Percentiles rank a stretch among this genome's conserved stretches.
These are phyloP conservation scores for Centrocercus urophasianus DNA, from an alignment of 2,113 vertebrate genomes.

Conservation along the genomic window DNA sequence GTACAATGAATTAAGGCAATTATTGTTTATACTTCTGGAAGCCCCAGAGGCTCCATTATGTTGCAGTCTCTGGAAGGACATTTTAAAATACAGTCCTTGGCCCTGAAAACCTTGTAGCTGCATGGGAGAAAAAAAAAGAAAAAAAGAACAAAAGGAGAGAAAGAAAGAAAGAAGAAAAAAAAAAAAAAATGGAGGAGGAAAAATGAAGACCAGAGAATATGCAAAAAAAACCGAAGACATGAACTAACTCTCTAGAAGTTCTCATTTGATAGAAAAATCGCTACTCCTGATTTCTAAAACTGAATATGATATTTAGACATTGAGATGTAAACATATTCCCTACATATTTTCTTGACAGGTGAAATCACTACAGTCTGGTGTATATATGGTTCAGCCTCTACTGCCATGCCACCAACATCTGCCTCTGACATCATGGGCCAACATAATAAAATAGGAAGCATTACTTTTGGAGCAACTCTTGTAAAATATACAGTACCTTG, in stretches of 20 bases:
- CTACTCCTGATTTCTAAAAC: background rate
- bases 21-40: slow-evolving; percentile 29
- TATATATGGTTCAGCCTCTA: background rate
- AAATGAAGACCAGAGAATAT: background rate
- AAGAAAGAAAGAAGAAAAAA: background rate
- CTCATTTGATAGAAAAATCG: background rate
- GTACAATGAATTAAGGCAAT: slow-evolving; percentile 53
- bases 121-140: accelerated
- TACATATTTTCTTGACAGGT: background rate
- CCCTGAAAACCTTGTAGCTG: background rate
- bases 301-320: background rate
- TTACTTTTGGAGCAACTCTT: too few species aligned
- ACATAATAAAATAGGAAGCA: too few species aligned
- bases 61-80: background rate
- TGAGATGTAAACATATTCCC: background rate
- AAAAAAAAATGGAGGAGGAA: too few species aligned
- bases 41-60: slow-evolving; percentile 26
- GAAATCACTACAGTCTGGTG: background rate
- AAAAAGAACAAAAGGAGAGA: accelerated
- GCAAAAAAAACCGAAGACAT: background rate
- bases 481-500: too few species aligned
- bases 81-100: background rate
- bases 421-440: too few species aligned
- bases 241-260: background rate
- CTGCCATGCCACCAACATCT: too few species aligned